phyloP scores from a whole-genome alignment of 2,888 invertebrate genomes.

The Lithophane leautieri region DNA sequence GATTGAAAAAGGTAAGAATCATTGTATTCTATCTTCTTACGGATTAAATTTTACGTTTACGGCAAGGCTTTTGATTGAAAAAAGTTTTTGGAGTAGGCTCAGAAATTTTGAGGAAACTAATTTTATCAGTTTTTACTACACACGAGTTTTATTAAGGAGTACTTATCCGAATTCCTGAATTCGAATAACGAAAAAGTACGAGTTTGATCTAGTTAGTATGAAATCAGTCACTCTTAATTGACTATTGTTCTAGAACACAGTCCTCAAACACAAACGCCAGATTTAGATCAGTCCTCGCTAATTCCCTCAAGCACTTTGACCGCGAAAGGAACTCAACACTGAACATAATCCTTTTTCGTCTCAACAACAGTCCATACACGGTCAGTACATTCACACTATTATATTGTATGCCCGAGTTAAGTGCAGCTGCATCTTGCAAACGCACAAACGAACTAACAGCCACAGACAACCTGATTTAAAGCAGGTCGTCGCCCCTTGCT shows the following conservation, averaged over 20 bases:
- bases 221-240: background rate
- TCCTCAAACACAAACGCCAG: constrained; percentile 8
- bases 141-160: background rate
- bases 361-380: constrained; percentile 33
- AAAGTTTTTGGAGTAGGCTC: constrained; percentile 24
- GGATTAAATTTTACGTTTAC: constrained; percentile 54
- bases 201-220: background rate
- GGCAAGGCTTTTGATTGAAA: constrained; percentile 55
- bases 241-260: constrained; percentile 2
- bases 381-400: constrained; percentile 56
- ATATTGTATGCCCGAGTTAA: constrained; percentile 53
- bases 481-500: constrained; percentile 77
- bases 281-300: constrained; percentile 33
- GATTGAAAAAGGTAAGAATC: constrained; percentile 38
- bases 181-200: background rate
- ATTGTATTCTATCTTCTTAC: constrained; percentile 59
- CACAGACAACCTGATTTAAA: constrained; percentile 86
- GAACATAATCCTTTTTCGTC: constrained; percentile 42
- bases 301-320: constrained; percentile 18
- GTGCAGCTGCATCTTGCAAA: constrained; percentile 73
- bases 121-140: constrained; percentile 17
- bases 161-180: background rate
- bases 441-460: constrained; percentile 78
- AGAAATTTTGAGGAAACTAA: constrained; percentile 35
- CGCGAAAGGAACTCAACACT: constrained; percentile 34